Base-by-base conservation (phyloP, 2,797 vertebrate genomes). In the Podarcis lilfordi region DNA sequence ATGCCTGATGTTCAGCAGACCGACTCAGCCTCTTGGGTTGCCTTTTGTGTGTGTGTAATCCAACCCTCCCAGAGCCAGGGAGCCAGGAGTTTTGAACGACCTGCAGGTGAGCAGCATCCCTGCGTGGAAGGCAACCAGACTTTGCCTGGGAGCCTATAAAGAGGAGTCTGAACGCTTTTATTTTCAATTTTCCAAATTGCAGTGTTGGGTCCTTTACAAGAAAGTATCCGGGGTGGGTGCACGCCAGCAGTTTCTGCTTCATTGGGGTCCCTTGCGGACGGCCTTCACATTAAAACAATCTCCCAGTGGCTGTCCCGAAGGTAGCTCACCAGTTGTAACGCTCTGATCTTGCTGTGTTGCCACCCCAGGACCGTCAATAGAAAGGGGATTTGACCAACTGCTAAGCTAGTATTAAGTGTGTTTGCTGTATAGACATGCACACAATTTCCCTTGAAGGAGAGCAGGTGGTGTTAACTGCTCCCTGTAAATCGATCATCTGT, bases 41-140 rank as follows among this genome's bases (percentile, higher is more conserved):
- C 25, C 27, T 68, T 55, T 55, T 55, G 50, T 55, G 50, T 55
- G 50, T 55, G 50, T 32, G 15, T 19, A 23, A 79, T 8, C 29
- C 29, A 43, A 10, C 11, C 55, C 32, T 2, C 29, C 27, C 27
- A 9, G 32, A n/a, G n/a, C 43, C 50, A 86, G 93, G 90, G 27
- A 68, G 79, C 68, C 88, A 89, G 89, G 76, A 79, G n/a, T 81
- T 88, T 87, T 45, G 82, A 68, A 3, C 74, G 50, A 13, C 82
- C 76, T 91, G 75, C 29, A 50, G 87, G n/a, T 25, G 80, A 84
- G 74, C 0, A 0, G 50, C 78, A 75, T 66, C 25, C 72, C 85
- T 43, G 9, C 80, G 45, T 83, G 83, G 43, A 86, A n/a, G 86
- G n/a, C 75, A 50, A 69, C 4, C 64, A 64, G 78, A 71, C 88